Evolutionary conservation across 1,140 invertebrate species (phyloP).

Genomic region (Tigriopus japonicus): DNA sequence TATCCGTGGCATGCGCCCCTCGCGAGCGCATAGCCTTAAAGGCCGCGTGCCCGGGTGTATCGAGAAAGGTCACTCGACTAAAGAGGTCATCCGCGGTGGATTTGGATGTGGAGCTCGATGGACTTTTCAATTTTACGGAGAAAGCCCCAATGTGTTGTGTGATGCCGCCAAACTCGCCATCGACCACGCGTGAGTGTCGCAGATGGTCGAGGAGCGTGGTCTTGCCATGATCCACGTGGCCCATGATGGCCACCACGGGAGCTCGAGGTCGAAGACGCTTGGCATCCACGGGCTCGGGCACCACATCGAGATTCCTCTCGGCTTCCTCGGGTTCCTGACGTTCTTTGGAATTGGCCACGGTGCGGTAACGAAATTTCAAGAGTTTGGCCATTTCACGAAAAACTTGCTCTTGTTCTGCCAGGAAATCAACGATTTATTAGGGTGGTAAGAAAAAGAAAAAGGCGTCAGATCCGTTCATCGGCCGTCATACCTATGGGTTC

Average conservation of each 20-base stretch:
- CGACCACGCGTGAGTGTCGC: conserved; percentile 62
- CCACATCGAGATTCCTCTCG: background rate
- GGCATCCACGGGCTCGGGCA: background rate
- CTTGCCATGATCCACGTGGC: conserved; percentile 98
- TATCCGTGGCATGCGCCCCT: conserved; percentile 79
- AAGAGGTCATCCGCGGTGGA: background rate
- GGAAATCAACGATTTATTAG: too few species aligned
- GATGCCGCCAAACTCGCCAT: conserved; percentile 93
- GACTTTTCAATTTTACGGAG: conserved; percentile 37
- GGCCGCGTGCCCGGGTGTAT: conserved; percentile 99
- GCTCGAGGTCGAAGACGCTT: conserved; percentile 30
- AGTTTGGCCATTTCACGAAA: too few species aligned
- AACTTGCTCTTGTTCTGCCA: too few species aligned
- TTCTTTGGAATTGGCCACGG: too few species aligned
- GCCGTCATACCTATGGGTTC: too few species aligned
- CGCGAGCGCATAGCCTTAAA: conserved; percentile 76
- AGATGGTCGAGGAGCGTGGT: conserved; percentile 86
- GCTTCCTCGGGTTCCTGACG: background rate
- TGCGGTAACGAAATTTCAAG: too few species aligned
- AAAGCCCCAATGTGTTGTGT: conserved; percentile 99
- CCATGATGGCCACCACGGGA: conserved; percentile 95
- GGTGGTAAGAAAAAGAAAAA: too few species aligned
- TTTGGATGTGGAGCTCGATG: background rate
- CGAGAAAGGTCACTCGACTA: conserved; percentile 74
- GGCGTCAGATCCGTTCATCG: too few species aligned